phyloP scores from a whole-genome alignment of 2,888 invertebrate genomes.

The Cantharis rustica region DNA sequence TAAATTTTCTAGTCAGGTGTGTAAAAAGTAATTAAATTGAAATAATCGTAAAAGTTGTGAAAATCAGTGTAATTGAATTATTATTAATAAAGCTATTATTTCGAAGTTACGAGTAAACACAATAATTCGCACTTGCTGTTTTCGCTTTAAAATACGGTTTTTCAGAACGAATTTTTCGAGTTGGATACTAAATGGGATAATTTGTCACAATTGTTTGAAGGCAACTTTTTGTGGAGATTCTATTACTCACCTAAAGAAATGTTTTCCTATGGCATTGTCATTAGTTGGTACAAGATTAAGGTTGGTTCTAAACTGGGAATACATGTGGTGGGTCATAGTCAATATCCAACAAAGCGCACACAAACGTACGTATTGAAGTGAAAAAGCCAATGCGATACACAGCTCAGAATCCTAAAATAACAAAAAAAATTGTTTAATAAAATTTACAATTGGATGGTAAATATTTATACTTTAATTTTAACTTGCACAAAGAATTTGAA shows the following conservation, averaged over 20 bases:
- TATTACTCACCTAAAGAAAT: slow-evolving; percentile 52
- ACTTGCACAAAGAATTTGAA: neutral
- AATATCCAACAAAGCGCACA: slow-evolving; percentile 71
- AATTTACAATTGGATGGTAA: neutral
- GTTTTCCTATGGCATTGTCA: slow-evolving; percentile 55
- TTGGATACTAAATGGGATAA: neutral
- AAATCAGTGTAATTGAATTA: neutral
- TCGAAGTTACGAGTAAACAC: neutral
- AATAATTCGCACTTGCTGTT: neutral
- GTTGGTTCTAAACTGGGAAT: slow-evolving; percentile 58
- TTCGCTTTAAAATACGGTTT: neutral
- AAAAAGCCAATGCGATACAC: slow-evolving; percentile 65
- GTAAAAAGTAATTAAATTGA: neutral
- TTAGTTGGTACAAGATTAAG: slow-evolving; percentile 57
- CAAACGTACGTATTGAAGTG: slow-evolving; percentile 67
- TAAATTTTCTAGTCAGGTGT: neutral
- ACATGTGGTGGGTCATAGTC: slow-evolving; percentile 69
- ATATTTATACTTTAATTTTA: neutral
- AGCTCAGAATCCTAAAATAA: slow-evolving; percentile 62
- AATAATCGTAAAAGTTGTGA: neutral
- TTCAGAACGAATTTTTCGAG: neutral
- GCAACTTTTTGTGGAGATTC: neutral
- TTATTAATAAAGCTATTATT: neutral
- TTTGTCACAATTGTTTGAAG: neutral
- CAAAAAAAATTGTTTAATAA: neutral